Percentiles rank a stretch among this genome's conserved stretches.
phyloP scores from a whole-genome alignment of 2,888 invertebrate genomes.

The Spilarctia lutea region DNA sequence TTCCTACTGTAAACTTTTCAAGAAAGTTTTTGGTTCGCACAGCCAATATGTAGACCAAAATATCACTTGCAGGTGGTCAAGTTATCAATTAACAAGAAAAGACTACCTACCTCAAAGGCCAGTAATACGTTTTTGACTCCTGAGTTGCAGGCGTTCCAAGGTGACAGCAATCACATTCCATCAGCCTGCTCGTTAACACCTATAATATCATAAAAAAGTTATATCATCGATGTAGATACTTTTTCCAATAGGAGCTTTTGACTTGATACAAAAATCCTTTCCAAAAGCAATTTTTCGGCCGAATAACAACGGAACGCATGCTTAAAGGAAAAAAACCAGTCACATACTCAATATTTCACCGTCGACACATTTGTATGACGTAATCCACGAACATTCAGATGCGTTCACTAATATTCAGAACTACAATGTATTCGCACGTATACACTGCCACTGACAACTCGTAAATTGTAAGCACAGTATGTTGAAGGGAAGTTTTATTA shows the following conservation, averaged over 20 bases:
- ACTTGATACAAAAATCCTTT: background rate
- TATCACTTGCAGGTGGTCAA: background rate
- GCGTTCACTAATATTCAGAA: conserved; percentile 34
- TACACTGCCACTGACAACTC: conserved; percentile 39
- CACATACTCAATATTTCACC: conserved; percentile 20
- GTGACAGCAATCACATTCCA: background rate
- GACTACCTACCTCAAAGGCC: background rate
- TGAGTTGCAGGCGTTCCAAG: background rate
- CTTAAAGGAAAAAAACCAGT: conserved; percentile 9
- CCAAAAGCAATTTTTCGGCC: background rate
- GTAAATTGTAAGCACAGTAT: conserved; percentile 50
- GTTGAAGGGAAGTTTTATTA: conserved; percentile 73
- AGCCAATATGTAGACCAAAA: background rate
- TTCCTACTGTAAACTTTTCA: no score
- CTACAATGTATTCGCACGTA: conserved; percentile 45
- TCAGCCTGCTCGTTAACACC: background rate
- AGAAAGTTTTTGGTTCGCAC: no score
- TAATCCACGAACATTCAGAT: conserved; percentile 34
- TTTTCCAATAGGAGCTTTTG: background rate
- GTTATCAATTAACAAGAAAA: no score
- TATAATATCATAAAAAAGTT: background rate
- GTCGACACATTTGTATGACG: conserved; percentile 21
- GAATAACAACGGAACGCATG: background rate
- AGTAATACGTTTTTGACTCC: background rate
- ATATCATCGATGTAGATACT: background rate